Conservation (phyloP, 1,140 invertebrate species). For the Brachionus sp. region DNA sequence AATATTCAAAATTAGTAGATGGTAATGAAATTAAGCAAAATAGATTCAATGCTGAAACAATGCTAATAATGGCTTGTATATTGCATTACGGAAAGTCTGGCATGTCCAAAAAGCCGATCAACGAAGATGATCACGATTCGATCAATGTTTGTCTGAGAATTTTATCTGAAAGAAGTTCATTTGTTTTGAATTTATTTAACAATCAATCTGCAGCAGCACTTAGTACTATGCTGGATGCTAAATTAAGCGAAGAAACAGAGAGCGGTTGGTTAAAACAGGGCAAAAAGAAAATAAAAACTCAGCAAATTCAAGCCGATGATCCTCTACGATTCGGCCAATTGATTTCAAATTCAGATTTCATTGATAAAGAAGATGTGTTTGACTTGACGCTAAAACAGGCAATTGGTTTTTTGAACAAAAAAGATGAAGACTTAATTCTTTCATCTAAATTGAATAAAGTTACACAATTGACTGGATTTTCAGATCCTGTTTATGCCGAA, state of each 20-base stretch:
- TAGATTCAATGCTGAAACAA: conserved; percentile 72
- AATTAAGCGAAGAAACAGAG: conserved; percentile 63
- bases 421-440: conserved; percentile 64
- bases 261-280: conserved; percentile 56
- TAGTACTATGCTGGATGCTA: conserved; percentile 77
- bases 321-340: conserved; percentile 81
- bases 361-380: conserved; percentile 75
- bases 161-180: conserved; percentile 70
- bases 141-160: conserved; percentile 72
- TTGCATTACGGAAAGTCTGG: conserved; percentile 77
- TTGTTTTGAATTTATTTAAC: conserved; percentile 74
- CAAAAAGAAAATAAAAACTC: conserved; percentile 66
- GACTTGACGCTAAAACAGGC: conserved; percentile 89
- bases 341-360: conserved; percentile 67
- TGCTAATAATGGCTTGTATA: conserved; percentile 81
- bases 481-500: conserved; percentile 97
- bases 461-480: conserved; percentile 98
- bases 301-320: conserved; percentile 67
- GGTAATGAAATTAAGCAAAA: conserved; percentile 49
- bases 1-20: conserved; percentile 64
- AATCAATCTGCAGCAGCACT: conserved; percentile 74
- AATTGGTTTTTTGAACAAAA: conserved; percentile 67
- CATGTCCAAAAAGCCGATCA: conserved; percentile 68
- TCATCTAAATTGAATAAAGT: conserved; percentile 64
- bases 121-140: conserved; percentile 88